These are phyloP conservation scores for Paramuricea clavata DNA, from an alignment of 92 coral and sea anemone species.

Conservation along the genomic window DNA sequence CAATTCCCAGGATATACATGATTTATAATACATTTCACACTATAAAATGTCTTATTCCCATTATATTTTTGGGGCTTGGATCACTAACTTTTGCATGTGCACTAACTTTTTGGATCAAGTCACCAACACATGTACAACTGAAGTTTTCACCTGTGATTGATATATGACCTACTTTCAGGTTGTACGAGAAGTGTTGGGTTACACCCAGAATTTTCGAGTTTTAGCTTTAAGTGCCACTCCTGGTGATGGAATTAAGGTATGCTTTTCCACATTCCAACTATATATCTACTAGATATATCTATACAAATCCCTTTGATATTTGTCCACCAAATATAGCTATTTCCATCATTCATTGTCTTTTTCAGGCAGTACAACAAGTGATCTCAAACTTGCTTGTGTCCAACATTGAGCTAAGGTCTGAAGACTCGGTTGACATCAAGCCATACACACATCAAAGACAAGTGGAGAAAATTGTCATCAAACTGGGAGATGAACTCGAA, in stretches of 20 bases:
- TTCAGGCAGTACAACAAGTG: constrained; percentile 96
- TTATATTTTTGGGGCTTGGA: no score
- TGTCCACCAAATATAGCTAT: no score
- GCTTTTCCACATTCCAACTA: neutral
- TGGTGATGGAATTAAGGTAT: constrained; percentile 91
- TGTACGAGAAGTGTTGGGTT: constrained; percentile 82
- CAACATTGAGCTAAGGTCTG: constrained; percentile 93
- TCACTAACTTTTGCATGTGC: no score
- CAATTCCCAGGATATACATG: no score
- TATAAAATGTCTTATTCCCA: no score
- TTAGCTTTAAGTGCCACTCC: constrained; percentile 98
- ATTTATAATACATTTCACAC: no score
- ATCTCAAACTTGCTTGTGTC: constrained; percentile 89
- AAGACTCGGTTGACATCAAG: constrained; percentile 90
- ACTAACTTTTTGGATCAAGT: no score
- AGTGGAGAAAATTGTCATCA: constrained; percentile 92
- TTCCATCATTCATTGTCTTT: no score
- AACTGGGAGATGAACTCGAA: constrained; percentile 83
- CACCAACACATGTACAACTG: neutral
- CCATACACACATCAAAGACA: constrained; percentile 89
- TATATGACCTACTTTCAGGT: constrained; percentile 61
- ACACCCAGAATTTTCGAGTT: constrained; percentile 86
- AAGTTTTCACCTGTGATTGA: neutral
- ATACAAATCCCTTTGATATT: no score
- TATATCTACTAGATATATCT: neutral